phyloP scores from a whole-genome alignment of 2,113 vertebrate species.

The Chelonoidis abingdonii region DNA sequence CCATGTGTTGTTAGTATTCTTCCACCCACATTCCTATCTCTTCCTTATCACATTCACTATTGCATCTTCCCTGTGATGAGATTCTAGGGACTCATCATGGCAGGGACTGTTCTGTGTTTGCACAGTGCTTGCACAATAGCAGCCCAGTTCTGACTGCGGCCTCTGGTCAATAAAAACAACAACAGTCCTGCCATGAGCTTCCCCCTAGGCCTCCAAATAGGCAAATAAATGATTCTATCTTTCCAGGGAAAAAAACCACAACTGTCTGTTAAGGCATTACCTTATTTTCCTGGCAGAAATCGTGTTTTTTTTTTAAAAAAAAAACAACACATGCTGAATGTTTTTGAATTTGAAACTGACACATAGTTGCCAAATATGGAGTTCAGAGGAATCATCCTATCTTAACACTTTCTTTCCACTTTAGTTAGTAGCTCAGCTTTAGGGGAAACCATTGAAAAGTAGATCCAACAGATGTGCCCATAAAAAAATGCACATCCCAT shows the following conservation, averaged over 20 bases:
- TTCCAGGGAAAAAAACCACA: neutral
- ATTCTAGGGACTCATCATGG: fast-evolving
- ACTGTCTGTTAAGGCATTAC: neutral
- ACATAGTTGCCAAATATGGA: neutral
- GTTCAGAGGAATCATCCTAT: neutral
- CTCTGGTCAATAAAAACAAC: neutral
- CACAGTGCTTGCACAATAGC: neutral
- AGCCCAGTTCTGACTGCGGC: neutral
- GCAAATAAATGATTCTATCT: neutral
- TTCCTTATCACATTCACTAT: neutral
- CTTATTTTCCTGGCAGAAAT: neutral
- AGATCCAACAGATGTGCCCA: neutral
- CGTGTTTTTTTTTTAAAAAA: neutral
- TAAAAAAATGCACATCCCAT: neutral
- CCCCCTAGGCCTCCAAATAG: neutral
- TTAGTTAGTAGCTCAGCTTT: neutral
- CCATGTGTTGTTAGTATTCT: fast-evolving
- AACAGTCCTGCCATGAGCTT: neutral
- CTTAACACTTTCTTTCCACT: neutral
- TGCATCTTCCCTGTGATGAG: neutral
- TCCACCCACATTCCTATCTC: neutral
- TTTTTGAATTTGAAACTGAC: neutral
- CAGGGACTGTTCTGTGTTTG: neutral
- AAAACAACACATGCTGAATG: neutral
- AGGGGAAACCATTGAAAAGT: neutral